These are phyloP conservation scores for Watsonalla binaria DNA, from an alignment of 2,888 invertebrate species.

Conservation along the genomic window DNA sequence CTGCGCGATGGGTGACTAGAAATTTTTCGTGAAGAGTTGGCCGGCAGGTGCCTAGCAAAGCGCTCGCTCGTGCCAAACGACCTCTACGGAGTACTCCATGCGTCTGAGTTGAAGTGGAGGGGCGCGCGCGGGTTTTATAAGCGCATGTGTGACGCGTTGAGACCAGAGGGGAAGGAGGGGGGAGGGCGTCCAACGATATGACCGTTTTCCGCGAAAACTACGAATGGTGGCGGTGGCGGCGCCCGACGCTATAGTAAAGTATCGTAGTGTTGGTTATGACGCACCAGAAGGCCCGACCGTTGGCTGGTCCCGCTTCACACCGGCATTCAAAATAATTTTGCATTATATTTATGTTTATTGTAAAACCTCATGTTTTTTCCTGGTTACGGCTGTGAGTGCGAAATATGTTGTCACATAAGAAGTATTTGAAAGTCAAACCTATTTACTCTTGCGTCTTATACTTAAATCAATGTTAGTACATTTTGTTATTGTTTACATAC, in stretches of 20 bases:
- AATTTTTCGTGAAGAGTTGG: slow-evolving; percentile 68
- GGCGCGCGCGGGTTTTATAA: slow-evolving; percentile 71
- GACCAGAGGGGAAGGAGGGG: slow-evolving; percentile 25
- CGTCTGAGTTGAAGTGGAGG: slow-evolving; percentile 77
- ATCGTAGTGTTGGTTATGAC: slow-evolving; percentile 53
- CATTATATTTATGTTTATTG: slow-evolving; percentile 16
- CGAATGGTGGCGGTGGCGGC: slow-evolving; percentile 54
- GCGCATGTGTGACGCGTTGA: slow-evolving; percentile 61
- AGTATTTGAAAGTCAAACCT: slow-evolving; percentile 9
- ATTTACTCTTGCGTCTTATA: slow-evolving; percentile 33
- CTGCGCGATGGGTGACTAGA: slow-evolving; percentile 78
- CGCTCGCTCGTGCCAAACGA: slow-evolving; percentile 80
- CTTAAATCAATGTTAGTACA: too few species aligned
- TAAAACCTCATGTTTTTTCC: slow-evolving; percentile 22
- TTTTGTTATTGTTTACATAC: too few species aligned
- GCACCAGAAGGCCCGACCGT: slow-evolving; percentile 56
- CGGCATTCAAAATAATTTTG: slow-evolving; percentile 24
- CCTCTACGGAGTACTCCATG: slow-evolving; percentile 81
- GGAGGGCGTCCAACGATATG: slow-evolving; percentile 49
- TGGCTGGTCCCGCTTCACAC: slow-evolving; percentile 51
- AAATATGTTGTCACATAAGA: slow-evolving; percentile 5
- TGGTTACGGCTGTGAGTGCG: slow-evolving; percentile 47
- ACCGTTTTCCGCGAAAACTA: slow-evolving; percentile 72
- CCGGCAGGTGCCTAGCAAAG: slow-evolving; percentile 81
- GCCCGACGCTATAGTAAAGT: slow-evolving; percentile 47